Conservation (phyloP, 2,797 vertebrate genomes). For the Helarctos malayanus region DNA sequence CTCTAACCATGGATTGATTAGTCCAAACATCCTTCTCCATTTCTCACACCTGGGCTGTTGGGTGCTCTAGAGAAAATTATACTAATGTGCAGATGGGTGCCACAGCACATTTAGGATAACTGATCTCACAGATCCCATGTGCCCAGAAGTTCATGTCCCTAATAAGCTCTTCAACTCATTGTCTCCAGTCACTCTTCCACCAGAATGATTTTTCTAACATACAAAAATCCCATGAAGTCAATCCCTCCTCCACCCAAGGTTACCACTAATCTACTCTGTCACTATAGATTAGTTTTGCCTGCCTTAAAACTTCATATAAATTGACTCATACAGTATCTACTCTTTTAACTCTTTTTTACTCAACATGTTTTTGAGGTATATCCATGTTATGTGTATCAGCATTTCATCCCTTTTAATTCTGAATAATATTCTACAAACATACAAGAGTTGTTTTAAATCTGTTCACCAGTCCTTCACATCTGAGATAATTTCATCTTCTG, state of each 20-base stretch:
- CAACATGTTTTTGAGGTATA: neutral
- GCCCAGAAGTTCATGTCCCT: slow-evolving; percentile 3
- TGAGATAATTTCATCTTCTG: neutral
- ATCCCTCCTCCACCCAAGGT: neutral
- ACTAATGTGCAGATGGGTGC: slow-evolving; percentile 35
- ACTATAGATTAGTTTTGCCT: neutral
- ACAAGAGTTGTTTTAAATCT: neutral
- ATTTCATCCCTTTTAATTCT: neutral
- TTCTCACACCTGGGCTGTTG: neutral
- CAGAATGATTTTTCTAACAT: neutral
- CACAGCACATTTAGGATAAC: slow-evolving; percentile 49
- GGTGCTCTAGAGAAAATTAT: slow-evolving; percentile 35
- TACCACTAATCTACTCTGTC: neutral
- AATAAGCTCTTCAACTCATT: neutral
- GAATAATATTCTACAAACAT: neutral
- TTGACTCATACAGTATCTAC: neutral
- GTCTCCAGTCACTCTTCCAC: neutral
- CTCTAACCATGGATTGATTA: neutral
- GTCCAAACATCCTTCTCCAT: neutral
- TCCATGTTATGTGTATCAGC: neutral
- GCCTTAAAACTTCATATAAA: neutral
- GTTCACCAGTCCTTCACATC: neutral
- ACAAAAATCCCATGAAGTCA: neutral
- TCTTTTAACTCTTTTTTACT: neutral
- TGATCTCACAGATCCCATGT: slow-evolving; percentile 11